Evolutionary conservation across 2,797 vertebrate genomes (phyloP).

Genomic region (Peromyscus aztecus): DNA sequence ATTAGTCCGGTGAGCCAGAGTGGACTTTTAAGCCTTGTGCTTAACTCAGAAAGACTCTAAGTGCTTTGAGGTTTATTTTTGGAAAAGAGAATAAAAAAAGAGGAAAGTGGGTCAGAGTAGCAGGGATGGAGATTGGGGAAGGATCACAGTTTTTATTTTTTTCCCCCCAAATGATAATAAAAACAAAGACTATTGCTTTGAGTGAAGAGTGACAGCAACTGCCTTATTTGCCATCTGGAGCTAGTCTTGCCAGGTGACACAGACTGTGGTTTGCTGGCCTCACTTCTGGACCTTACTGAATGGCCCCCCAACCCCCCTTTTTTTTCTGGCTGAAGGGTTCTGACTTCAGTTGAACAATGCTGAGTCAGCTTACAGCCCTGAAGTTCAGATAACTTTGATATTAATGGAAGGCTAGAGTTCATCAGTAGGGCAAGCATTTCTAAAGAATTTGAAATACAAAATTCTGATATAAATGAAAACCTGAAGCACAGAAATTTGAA

Average conservation of each 20-base stretch:
- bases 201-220: neutral
- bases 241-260: neutral
- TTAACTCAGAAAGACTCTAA: neutral
- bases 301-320: neutral
- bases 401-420: neutral
- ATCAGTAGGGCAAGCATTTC: neutral
- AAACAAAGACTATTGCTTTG: conserved; percentile 26
- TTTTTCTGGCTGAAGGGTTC: neutral
- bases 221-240: neutral
- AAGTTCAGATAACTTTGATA: neutral
- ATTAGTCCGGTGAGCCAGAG: neutral
- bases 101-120: conserved; percentile 27
- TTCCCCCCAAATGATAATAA: neutral
- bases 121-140: neutral
- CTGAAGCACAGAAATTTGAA: neutral
- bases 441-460: neutral
- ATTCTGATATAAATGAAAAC: conserved; percentile 7
- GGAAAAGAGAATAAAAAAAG: conserved; percentile 36
- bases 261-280: neutral
- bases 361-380: neutral
- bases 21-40: neutral
- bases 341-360: neutral
- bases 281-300: neutral
- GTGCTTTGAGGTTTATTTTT: conserved; percentile 62
- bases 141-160: neutral